Conservation (phyloP, 2,113 vertebrate genomes). For the Seriola aureovittata region DNA sequence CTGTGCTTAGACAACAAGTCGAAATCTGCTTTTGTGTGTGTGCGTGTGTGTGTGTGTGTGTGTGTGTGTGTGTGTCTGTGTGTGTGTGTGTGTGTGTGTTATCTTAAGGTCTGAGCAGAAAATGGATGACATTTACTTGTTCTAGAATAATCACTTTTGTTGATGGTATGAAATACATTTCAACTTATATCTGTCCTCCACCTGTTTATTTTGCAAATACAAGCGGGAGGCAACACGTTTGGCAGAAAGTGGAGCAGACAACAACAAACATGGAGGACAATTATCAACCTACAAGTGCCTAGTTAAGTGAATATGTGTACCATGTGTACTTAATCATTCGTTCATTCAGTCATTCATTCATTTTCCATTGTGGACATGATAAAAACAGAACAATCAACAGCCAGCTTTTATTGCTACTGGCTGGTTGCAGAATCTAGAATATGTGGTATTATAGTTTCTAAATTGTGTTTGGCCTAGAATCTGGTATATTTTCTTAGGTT, state of each 20-base stretch:
- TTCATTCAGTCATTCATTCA: too few species aligned
- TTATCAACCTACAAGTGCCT: background rate
- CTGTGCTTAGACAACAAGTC: slow-evolving; percentile 2
- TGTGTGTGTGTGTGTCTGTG: too few species aligned
- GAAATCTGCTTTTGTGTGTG: background rate
- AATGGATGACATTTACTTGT: background rate
- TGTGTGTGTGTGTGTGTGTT: background rate
- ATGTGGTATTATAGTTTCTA: background rate
- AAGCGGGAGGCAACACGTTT: too few species aligned
- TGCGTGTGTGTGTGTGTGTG: background rate
- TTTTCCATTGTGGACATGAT: too few species aligned
- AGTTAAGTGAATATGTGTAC: too few species aligned
- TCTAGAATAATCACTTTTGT: background rate
- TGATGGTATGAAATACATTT: background rate
- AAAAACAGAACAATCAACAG: background rate
- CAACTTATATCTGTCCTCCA: background rate
- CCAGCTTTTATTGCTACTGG: background rate
- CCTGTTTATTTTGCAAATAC: background rate
- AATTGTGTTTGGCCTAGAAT: background rate
- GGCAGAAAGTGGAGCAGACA: background rate
- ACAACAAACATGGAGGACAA: background rate
- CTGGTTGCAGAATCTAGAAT: background rate
- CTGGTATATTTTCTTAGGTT: background rate
- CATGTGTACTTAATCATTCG: too few species aligned
- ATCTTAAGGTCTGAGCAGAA: background rate